Evolutionary conservation across 2,113 vertebrate genomes (phyloP).

Genomic region (Neolamprologus brichardi): DNA sequence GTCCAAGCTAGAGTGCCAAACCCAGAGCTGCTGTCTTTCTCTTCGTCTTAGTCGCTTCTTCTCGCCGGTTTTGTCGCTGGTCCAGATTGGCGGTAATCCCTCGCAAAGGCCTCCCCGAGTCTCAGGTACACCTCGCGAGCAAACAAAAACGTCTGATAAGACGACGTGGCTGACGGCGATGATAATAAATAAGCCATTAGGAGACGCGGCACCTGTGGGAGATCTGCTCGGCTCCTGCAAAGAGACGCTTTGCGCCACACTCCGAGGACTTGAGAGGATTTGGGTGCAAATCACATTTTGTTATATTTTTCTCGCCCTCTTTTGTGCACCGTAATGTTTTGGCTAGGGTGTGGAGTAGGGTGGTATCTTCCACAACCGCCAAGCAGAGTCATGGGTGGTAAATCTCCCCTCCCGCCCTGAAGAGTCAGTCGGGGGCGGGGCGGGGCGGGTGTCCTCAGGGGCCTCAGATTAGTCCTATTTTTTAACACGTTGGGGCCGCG

Average conservation of each 20-base stretch:
- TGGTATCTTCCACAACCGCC: constrained; percentile 50
- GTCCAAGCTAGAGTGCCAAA: constrained; percentile 57
- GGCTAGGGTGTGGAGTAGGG: constrained; percentile 17
- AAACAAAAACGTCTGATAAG: background rate
- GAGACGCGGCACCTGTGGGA: constrained; percentile 1
- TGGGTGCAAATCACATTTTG: constrained; percentile 52
- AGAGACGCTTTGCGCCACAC: constrained; percentile 19
- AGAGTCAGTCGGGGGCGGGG: background rate
- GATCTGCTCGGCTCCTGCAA: constrained; percentile 11
- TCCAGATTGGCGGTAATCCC: constrained; percentile 55
- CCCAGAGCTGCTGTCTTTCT: constrained; percentile 23
- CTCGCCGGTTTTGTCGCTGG: constrained; percentile 12
- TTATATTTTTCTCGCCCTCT: constrained; percentile 2
- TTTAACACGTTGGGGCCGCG: background rate
- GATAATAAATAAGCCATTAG: constrained; percentile 44
- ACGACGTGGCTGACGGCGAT: background rate
- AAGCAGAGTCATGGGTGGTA: constrained; percentile 68
- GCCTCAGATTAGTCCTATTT: constrained; percentile 53
- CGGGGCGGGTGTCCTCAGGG: constrained; percentile 14
- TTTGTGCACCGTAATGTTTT: constrained; percentile 38
- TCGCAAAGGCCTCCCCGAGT: background rate
- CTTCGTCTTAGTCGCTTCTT: constrained; percentile 32
- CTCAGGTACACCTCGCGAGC: constrained; percentile 52
- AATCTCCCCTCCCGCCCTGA: constrained; percentile 17
- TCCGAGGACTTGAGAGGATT: constrained; percentile 55